These are phyloP conservation scores for Nephrotoma appendiculata DNA, from an alignment of 2,888 invertebrate species.

Conservation along the genomic window DNA sequence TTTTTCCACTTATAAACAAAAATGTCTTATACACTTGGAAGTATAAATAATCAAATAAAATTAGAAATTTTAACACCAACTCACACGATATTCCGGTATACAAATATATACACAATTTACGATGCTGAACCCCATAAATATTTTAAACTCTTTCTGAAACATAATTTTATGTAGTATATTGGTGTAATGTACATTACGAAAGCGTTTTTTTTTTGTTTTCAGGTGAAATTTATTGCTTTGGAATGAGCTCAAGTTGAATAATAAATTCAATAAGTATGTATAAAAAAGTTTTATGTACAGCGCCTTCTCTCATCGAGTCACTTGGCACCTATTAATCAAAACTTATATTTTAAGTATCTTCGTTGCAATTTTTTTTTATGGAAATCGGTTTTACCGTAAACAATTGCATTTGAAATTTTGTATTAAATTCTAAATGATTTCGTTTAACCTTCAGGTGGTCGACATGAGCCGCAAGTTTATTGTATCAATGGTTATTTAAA, in stretches of 20 bases:
- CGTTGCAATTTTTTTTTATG: background rate
- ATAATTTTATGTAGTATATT: background rate
- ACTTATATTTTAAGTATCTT: background rate
- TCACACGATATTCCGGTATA: background rate
- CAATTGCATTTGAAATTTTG: no score
- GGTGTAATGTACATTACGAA: no score
- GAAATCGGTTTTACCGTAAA: no score
- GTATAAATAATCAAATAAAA: background rate
- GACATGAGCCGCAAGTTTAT: no score
- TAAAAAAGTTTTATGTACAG: background rate
- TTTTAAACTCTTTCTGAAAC: background rate
- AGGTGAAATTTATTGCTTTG: background rate
- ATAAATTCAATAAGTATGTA: background rate
- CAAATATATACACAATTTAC: background rate
- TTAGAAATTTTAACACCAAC: background rate
- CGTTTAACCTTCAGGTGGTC: no score
- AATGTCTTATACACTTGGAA: background rate
- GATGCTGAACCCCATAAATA: background rate
- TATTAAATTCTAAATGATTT: no score
- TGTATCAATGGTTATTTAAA: no score
- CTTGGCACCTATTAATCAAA: background rate
- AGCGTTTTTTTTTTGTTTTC: background rate
- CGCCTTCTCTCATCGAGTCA: background rate
- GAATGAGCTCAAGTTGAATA: background rate
- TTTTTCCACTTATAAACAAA: background rate